phyloP scores from a whole-genome alignment of 1,140 invertebrate genomes.

The Solenopsis invicta region DNA sequence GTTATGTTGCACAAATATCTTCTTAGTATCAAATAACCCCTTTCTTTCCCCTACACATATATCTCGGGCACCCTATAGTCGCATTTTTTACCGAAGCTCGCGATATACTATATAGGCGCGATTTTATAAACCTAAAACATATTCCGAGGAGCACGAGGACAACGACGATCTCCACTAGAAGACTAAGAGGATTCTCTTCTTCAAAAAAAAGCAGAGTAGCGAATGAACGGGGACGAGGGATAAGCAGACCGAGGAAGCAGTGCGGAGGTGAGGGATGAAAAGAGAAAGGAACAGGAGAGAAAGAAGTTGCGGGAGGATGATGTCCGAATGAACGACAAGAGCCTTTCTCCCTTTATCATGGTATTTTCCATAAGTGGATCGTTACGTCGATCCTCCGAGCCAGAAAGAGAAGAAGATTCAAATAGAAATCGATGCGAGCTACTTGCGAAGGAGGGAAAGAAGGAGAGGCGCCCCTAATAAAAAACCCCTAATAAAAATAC shows the following conservation, averaged over 20 bases:
- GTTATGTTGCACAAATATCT: too few relatives aligned
- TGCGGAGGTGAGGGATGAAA: background rate
- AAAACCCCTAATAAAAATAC: slow-evolving; percentile 75
- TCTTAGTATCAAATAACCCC: too few relatives aligned
- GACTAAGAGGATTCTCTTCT: slow-evolving; percentile 73
- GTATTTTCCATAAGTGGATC: slow-evolving; percentile 78
- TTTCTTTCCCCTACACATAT: too few relatives aligned
- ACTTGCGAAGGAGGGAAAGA: slow-evolving; percentile 29
- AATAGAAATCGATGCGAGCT: slow-evolving; percentile 38
- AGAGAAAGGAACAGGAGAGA: slow-evolving; percentile 4
- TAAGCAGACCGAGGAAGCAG: slow-evolving; percentile 16
- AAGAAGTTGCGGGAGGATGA: slow-evolving; percentile 42
- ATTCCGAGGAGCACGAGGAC: slow-evolving; percentile 49
- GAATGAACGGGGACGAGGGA: slow-evolving; percentile 38
- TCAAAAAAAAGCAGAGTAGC: slow-evolving; percentile 64
- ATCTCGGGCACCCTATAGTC: slow-evolving; percentile 6
- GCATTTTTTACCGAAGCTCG: slow-evolving; percentile 34
- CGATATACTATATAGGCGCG: slow-evolving; percentile 46
- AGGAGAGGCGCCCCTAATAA: slow-evolving; percentile 33
- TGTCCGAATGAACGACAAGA: slow-evolving; percentile 74
- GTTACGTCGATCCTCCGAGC: slow-evolving; percentile 73
- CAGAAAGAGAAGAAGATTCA: slow-evolving; percentile 59
- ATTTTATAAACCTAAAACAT: slow-evolving; percentile 72
- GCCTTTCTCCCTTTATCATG: slow-evolving; percentile 70
- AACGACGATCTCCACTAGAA: slow-evolving; percentile 54